phyloP scores from a whole-genome alignment of 2,113 vertebrate species.

The Rhegmatorhina hoffmannsi region DNA sequence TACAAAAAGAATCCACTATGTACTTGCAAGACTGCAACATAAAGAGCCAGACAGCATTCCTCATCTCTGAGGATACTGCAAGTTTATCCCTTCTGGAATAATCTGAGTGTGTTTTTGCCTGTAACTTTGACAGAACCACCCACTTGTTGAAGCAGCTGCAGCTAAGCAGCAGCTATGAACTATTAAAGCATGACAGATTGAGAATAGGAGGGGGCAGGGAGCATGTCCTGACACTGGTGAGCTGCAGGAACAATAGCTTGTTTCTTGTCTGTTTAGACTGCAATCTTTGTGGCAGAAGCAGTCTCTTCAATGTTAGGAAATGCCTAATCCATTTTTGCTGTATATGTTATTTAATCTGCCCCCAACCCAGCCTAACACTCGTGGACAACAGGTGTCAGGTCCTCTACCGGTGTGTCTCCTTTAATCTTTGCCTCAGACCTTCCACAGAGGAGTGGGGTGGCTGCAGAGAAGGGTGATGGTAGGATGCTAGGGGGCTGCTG shows the following conservation, averaged over 20 bases:
- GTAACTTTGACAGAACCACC: background rate
- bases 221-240: slow-evolving; percentile 20
- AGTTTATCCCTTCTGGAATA: slow-evolving; percentile 3
- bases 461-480: background rate
- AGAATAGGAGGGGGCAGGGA: slow-evolving; percentile 33
- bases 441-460: fast-evolving
- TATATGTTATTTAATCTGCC: background rate
- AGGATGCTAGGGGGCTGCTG: background rate
- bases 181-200: background rate
- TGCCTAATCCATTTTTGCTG: background rate
- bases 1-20: background rate
- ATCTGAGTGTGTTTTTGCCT: background rate
- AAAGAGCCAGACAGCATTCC: background rate
- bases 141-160: slow-evolving; percentile 40
- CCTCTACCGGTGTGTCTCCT: background rate
- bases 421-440: background rate
- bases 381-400: background rate
- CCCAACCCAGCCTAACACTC: background rate
- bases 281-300: background rate
- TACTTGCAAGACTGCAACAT: background rate
- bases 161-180: slow-evolving; percentile 41
- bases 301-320: background rate
- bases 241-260: slow-evolving; percentile 43
- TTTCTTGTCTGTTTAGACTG: slow-evolving; percentile 49
- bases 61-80: background rate